Conservation (phyloP, 2,888 invertebrate genomes). For the Ferrisia virgata region DNA sequence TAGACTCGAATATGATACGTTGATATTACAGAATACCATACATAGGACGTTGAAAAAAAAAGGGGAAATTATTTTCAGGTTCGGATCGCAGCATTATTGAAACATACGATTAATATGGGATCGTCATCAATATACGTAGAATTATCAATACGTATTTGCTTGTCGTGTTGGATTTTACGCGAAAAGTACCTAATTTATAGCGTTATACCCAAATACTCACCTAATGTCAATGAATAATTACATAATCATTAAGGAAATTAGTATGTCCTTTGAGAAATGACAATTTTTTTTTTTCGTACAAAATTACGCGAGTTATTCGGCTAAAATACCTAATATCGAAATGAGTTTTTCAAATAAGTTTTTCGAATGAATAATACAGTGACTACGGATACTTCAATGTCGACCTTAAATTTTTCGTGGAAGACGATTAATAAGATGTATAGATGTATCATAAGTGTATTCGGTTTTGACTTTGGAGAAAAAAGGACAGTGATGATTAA, state of each 20-base stretch:
- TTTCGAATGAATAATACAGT: background rate
- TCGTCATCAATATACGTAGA: background rate
- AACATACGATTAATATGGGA: background rate
- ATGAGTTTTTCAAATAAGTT: background rate
- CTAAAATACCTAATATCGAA: background rate
- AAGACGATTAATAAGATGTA: background rate
- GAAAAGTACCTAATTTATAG: too few relatives aligned
- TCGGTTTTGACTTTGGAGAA: too few relatives aligned
- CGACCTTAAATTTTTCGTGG: background rate
- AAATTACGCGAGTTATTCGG: background rate
- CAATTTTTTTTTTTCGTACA: background rate
- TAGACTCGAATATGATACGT: too few relatives aligned
- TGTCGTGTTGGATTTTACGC: too few relatives aligned
- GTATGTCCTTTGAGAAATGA: background rate
- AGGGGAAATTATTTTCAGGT: too few relatives aligned
- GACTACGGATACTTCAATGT: background rate
- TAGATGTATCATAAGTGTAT: too few relatives aligned
- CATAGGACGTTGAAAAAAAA: too few relatives aligned
- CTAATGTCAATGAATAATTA: background rate
- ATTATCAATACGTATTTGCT: background rate
- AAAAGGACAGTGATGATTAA: too few relatives aligned
- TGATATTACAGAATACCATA: too few relatives aligned
- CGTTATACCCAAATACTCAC: too few relatives aligned
- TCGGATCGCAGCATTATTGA: background rate
- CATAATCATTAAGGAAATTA: background rate